A percentile compares a stretch with the other conserved stretches of the same genome.
Conservation (phyloP, 35 echinoderm and acorn worm genomes). For the Strongylocentrotus purpuratus region DNA sequence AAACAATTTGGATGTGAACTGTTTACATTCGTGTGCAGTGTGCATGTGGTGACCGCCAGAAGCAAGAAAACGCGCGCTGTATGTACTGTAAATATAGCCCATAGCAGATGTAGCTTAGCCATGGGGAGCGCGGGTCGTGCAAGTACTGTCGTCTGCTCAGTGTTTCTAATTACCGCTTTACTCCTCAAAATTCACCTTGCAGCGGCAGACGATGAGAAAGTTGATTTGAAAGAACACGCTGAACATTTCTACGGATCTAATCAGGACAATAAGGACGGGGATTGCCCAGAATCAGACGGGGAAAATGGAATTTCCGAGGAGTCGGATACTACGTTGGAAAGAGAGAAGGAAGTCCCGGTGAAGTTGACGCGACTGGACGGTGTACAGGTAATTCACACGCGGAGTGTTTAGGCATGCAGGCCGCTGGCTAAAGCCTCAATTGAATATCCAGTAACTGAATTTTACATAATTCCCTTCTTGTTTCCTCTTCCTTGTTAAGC, state of each 20-base stretch:
- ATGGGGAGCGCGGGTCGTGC: neutral
- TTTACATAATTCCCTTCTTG: too few relatives aligned
- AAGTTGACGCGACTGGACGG: neutral
- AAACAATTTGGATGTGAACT: neutral
- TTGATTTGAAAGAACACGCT: conserved; percentile 22
- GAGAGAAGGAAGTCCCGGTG: neutral
- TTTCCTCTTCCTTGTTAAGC: too few relatives aligned
- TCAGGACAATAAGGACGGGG: neutral
- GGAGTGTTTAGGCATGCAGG: neutral
- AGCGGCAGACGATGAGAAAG: neutral
- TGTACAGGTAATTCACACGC: conserved; percentile 10
- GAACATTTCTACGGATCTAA: neutral
- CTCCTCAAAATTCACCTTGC: neutral
- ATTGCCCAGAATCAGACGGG: neutral
- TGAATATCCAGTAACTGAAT: too few relatives aligned
- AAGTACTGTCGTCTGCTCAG: conserved; percentile 1
- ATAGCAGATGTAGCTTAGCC: too few relatives aligned
- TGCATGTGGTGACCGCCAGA: neutral
- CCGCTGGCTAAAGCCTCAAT: neutral
- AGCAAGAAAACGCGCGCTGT: neutral
- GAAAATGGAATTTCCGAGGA: neutral
- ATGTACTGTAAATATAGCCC: too few relatives aligned
- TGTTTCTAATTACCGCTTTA: neutral
- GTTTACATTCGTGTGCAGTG: neutral
- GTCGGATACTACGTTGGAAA: neutral